Conservation (phyloP, 1,140 invertebrate genomes). For the Macrocentrus cingulum region DNA sequence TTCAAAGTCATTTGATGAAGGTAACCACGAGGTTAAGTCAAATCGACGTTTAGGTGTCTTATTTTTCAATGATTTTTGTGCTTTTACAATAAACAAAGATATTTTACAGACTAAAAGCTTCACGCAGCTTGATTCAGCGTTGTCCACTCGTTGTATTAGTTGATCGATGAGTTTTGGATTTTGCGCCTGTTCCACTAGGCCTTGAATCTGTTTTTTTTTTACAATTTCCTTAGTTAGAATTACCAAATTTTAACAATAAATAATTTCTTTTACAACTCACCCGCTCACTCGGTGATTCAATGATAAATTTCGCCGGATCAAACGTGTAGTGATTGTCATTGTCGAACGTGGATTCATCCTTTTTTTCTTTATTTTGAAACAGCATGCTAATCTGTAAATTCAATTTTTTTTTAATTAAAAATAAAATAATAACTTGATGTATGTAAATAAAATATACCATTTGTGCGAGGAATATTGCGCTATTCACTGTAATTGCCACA, state of each 20-base stretch:
- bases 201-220: constrained; percentile 52
- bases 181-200: constrained; percentile 61
- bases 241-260: background rate
- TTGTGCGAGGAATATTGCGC: constrained; percentile 79
- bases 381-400: constrained; percentile 47
- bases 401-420: too few species aligned
- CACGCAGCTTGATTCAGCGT: constrained; percentile 68
- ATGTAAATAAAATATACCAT: constrained; percentile 62
- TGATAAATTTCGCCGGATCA: constrained; percentile 39
- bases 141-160: constrained; percentile 64
- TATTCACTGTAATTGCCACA: constrained; percentile 77
- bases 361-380: constrained; percentile 39
- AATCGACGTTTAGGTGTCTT: constrained; percentile 34
- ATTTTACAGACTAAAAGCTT: constrained; percentile 76
- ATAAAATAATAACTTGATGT: background rate
- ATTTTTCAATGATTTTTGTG: constrained; percentile 66
- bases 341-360: constrained; percentile 13
- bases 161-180: constrained; percentile 65
- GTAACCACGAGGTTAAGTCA: constrained; percentile 59
- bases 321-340: constrained; percentile 16
- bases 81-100: constrained; percentile 72
- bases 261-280: constrained; percentile 30
- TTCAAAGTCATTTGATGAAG: constrained; percentile 65
- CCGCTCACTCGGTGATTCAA: constrained; percentile 41
- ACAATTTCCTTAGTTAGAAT: background rate